Percentiles rank a stretch among this genome's conserved stretches.
phyloP scores from a whole-genome alignment of 2,797 vertebrate genomes.

The Epinephelus malabaricus region DNA sequence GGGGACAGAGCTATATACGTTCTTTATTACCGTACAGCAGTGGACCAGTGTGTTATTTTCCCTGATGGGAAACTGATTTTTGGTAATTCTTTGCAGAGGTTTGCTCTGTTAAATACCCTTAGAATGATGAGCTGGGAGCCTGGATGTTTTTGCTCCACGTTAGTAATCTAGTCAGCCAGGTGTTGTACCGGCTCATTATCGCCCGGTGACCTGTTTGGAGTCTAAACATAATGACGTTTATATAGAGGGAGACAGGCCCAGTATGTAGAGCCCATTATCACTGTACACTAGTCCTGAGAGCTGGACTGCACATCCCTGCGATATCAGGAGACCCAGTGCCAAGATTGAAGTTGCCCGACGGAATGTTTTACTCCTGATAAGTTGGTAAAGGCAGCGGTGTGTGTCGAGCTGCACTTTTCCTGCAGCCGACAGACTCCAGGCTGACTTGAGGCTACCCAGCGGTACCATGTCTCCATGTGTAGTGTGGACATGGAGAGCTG shows the following conservation, averaged over 20 bases:
- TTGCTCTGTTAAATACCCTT: too few species aligned
- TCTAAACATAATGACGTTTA: conserved; percentile 57
- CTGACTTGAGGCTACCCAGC: conserved; percentile 40
- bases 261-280: conserved; percentile 32
- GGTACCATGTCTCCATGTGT: conserved; percentile 30
- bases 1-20: too few species aligned
- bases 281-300: conserved; percentile 5
- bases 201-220: conserved; percentile 55
- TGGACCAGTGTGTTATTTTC: too few species aligned
- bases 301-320: conserved; percentile 31
- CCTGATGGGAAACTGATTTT: too few species aligned
- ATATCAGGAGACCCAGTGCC: conserved; percentile 24
- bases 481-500: conserved; percentile 42
- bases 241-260: conserved; percentile 59
- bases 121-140: too few species aligned
- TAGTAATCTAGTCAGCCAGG: too few species aligned
- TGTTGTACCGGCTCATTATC: neutral
- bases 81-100: too few species aligned
- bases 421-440: conserved; percentile 28
- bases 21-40: too few species aligned
- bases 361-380: conserved; percentile 64
- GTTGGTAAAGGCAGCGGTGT: conserved; percentile 37
- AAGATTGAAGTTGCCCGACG: conserved; percentile 54
- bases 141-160: too few species aligned
- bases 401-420: conserved; percentile 47